Conservation (phyloP, 2,888 invertebrate species). For the Nemurella pictetii region DNA sequence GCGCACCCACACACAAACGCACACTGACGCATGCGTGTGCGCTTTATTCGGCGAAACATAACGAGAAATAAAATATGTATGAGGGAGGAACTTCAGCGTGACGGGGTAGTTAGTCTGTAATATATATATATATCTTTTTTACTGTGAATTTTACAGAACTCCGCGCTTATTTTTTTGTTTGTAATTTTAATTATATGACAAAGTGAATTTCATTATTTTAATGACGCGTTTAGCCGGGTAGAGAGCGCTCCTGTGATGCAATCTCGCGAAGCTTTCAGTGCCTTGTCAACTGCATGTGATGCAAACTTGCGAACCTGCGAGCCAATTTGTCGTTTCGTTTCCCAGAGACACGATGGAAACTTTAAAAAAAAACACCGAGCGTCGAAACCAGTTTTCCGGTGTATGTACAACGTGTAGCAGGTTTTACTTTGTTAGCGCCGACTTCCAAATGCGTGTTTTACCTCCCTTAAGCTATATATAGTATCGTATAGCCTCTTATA, state of each 20-base stretch:
- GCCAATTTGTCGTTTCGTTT: neutral
- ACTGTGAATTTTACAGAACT: neutral
- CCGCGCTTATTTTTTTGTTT: neutral
- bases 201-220: neutral
- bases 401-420: neutral
- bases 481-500: neutral
- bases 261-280: neutral
- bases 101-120: neutral
- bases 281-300: neutral
- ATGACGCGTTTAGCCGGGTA: neutral
- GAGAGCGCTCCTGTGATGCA: neutral
- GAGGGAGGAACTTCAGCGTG: neutral
- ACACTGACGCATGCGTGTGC: neutral
- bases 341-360: neutral
- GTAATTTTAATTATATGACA: neutral
- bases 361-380: neutral
- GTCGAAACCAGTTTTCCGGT: neutral
- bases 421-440: neutral
- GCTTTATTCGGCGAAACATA: neutral
- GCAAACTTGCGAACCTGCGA: neutral
- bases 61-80: conserved; percentile 6
- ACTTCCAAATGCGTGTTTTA: neutral
- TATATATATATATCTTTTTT: neutral
- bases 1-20: neutral
- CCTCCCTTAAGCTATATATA: neutral